These are phyloP conservation scores for Thripadectes ignobilis DNA, from an alignment of 2,797 vertebrate species.

Conservation along the genomic window DNA sequence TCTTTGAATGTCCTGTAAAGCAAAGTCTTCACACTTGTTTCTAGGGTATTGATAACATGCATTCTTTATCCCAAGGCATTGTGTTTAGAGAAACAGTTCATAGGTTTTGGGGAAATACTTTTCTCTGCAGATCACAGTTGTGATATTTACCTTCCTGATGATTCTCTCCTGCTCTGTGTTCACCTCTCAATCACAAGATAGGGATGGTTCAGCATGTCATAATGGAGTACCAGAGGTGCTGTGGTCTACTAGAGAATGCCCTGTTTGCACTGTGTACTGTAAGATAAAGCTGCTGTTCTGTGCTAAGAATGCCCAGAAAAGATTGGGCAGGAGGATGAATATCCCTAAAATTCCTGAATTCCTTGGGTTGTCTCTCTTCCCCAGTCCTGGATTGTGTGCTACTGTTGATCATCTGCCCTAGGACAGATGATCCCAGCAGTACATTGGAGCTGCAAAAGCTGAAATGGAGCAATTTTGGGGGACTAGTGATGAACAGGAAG, in stretches of 20 bases:
- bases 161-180: not conserved
- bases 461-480: not conserved
- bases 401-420: not conserved
- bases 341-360: not conserved
- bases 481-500: not conserved
- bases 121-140: not conserved
- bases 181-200: rapidly evolving
- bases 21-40: not conserved
- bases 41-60: not conserved
- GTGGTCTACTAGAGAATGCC: not conserved
- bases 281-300: not conserved
- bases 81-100: not conserved
- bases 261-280: not conserved
- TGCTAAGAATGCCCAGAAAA: not conserved
- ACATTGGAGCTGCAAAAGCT: not conserved
- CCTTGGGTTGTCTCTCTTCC: not conserved
- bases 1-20: not conserved
- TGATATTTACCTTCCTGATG: not conserved
- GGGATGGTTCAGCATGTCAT: not conserved
- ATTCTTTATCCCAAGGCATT: not conserved
- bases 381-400: not conserved
- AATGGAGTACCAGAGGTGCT: not conserved
- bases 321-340: not conserved
- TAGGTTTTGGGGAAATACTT: not conserved
- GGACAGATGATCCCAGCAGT: not conserved